A percentile compares a stretch with the other conserved stretches of the same genome.
phyloP scores from a whole-genome alignment of 2,113 vertebrate genomes.

The Falcunculus frontatus region DNA sequence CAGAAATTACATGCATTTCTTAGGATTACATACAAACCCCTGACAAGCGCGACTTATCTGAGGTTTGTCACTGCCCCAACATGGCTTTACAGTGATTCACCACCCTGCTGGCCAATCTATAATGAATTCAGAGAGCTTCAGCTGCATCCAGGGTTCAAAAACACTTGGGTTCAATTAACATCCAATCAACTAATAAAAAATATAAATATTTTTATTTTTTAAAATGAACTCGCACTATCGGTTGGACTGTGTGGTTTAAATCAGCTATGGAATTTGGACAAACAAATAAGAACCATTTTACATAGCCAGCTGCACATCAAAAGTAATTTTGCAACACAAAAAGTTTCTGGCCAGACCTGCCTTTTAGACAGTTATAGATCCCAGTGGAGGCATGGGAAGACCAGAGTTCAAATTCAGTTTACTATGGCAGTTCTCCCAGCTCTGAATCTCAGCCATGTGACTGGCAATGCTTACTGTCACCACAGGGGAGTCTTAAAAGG shows the following conservation, averaged over 20 bases:
- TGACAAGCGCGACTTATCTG: neutral
- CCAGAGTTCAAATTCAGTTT: conserved; percentile 69
- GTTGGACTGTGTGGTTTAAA: conserved; percentile 27
- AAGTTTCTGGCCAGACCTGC: conserved; percentile 60
- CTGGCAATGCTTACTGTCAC: conserved; percentile 65
- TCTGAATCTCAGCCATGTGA: conserved; percentile 67
- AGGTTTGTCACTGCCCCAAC: neutral
- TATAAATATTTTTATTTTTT: neutral
- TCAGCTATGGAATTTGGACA: conserved; percentile 31
- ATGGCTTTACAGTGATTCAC: neutral
- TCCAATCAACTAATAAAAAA: conserved; percentile 1
- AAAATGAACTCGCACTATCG: neutral
- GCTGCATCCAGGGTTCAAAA: neutral
- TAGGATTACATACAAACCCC: neutral
- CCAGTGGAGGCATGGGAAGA: conserved; percentile 64
- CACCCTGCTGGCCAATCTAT: neutral
- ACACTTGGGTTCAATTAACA: neutral
- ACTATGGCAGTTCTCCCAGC: conserved; percentile 65
- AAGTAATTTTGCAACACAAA: conserved; percentile 62
- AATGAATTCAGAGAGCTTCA: neutral
- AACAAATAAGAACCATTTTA: conserved; percentile 39
- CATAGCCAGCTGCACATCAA: conserved; percentile 61
- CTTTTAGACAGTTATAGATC: conserved; percentile 66
- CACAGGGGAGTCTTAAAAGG: conserved; percentile 62
- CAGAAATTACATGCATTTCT: neutral